Base-by-base conservation (phyloP, 1,140 invertebrate genomes). In the Aphaenogaster rudis region DNA sequence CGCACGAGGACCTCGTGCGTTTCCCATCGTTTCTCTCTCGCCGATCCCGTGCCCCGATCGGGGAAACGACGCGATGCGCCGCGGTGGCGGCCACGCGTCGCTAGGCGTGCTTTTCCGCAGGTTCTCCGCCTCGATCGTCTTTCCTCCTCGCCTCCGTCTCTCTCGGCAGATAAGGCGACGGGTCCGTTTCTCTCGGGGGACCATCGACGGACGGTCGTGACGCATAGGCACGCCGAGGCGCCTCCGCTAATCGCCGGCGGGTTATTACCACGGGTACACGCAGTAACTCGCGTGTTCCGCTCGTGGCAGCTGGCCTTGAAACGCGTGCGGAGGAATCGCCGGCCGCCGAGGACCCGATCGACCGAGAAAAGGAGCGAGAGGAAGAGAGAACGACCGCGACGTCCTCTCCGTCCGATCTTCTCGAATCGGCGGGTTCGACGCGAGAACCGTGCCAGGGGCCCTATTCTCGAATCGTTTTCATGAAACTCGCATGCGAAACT, bases 261-360 rank as follows among this genome's bases (percentile, higher is more conserved):
- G 74, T 87, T 79, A 89, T 89, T 91, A 71, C 64, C 64, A 54
- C 64, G 50, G 50, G 15, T 64, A 67, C 84, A 87, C 90, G 88
- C 90, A 54, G 85, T 87, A 88, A 90, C 77, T 72, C 79, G 89
- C 87, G 87, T 90, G 87, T 66, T 63, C 50, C 77, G 64, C 88
- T 92, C 85, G 92, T 88, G 81, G 84, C 67, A 88, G 89, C 87
- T 86, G 90, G 88, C 92, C 92, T 92, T 93, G 92, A 92, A 28
- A 90, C 86, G 17, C 67, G 69, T 6, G 7, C 63, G 74, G 63
- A 90, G 86, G 85, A 90, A 92, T 92, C 77, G 45, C 42, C 67
- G 67, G 66, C 45, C 57, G n/a, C 28, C 28, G 28, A 28, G 42
- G 52, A 45, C n/a, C 78, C 76, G 77, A 90, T 88, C 86, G 76